A percentile compares a stretch with the other conserved stretches of the same genome.
phyloP scores from a whole-genome alignment of 2,797 vertebrate species.

The Chiroxiphia lanceolata region DNA sequence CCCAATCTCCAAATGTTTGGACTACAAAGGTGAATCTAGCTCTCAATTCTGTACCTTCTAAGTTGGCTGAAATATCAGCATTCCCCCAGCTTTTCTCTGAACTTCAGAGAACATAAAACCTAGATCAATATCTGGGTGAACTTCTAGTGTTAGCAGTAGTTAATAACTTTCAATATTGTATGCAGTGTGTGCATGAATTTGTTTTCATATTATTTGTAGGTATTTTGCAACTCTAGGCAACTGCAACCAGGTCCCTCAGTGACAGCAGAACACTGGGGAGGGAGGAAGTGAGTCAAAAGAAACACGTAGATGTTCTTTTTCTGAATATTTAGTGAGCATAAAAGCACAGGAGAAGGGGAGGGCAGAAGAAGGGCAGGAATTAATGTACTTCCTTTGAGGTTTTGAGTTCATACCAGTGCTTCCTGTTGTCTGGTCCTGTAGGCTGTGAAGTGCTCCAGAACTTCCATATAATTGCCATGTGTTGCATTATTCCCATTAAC shows the following conservation, averaged over 20 bases:
- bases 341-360: neutral
- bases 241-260: neutral
- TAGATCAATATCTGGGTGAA: neutral
- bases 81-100: neutral
- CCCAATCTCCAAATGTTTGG: neutral
- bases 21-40: neutral
- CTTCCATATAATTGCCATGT: slow-evolving; percentile 81
- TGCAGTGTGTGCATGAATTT: neutral
- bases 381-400: neutral
- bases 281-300: neutral
- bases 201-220: neutral
- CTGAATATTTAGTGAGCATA: neutral
- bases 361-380: neutral
- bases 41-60: neutral
- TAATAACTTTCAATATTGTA: neutral
- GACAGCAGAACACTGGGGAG: neutral
- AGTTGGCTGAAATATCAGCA: neutral
- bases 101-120: neutral
- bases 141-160: neutral
- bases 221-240: neutral
- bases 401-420: slow-evolving; percentile 75
- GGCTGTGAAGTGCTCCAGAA: slow-evolving; percentile 91
- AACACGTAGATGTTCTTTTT: neutral
- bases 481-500: slow-evolving; percentile 89
- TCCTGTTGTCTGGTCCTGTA: slow-evolving; percentile 82